These are phyloP conservation scores for Macropis europaea DNA, from an alignment of 2,888 invertebrate species.

Conservation along the genomic window DNA sequence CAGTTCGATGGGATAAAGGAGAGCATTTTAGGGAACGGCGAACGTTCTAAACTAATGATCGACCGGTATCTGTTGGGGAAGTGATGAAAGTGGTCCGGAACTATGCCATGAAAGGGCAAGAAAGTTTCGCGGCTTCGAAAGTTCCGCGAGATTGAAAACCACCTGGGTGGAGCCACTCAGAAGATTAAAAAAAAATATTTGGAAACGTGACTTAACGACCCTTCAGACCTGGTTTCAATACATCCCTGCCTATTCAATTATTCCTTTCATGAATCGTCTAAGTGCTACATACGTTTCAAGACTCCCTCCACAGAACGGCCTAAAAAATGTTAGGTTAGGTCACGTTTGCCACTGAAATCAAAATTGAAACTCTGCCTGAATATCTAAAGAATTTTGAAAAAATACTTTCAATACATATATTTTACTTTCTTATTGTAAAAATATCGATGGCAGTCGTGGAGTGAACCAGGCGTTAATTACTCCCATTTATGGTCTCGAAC, in stretches of 20 bases:
- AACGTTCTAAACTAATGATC: conserved; percentile 17
- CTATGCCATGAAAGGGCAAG: conserved; percentile 29
- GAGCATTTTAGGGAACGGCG: neutral
- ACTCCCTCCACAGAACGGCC: too few species aligned
- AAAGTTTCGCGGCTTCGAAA: conserved; percentile 34
- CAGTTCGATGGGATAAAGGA: neutral
- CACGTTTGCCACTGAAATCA: too few species aligned
- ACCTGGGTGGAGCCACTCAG: conserved; percentile 28
- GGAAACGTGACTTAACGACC: conserved; percentile 15
- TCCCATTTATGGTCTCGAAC: too few species aligned
- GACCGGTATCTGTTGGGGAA: neutral
- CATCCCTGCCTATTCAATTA: neutral
- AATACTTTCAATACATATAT: too few species aligned
- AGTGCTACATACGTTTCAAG: too few species aligned
- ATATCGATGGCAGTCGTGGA: too few species aligned
- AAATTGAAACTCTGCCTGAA: too few species aligned
- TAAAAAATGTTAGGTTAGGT: too few species aligned
- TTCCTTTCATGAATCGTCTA: too few species aligned
- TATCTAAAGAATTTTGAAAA: too few species aligned
- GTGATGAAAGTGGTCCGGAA: conserved; percentile 22
- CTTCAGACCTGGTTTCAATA: neutral
- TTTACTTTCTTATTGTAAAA: too few species aligned
- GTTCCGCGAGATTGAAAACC: conserved; percentile 33
- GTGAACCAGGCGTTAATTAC: too few species aligned
- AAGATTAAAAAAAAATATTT: conserved; percentile 40